Evolutionary conservation across 2,797 vertebrate genomes (phyloP), one percentile per base, ranked within the genome.

Genomic region (Florisuga fusca): DNA sequence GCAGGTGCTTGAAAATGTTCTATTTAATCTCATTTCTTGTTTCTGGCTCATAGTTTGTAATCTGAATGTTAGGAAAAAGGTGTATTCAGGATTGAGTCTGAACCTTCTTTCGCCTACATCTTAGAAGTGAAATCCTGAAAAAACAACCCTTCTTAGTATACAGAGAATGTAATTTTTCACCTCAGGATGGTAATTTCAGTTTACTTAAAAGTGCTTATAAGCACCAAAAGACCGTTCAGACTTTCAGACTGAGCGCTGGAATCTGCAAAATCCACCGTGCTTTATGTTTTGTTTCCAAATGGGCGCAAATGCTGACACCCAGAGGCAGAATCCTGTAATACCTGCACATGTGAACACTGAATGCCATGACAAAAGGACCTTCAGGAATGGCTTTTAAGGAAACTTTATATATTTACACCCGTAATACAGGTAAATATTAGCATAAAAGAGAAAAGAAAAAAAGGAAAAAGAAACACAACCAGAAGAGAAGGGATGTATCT

Each of bases 231-330:
- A 58, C 22, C 54, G 3, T 45, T 55, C 46, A 89, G 29, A 38
- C 1, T 46, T 54, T 90, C 54, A 41, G 43, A 79, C 61, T 11
- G 25, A 81, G 25, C 78, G 19, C 18, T 67, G 20, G 9, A 78
- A 36, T 36, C 29, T 72, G 21, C 41, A 46, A 81, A 76, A 68
- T 51, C n/a, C 9, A 3, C 23, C 53, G 79, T 46, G 12, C 3
- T 67, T 84, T 12, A 7, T 8, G 9, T 36, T 51, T 55, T 54
- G 3, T 57, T 71, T 89, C 55, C 22, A 94, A 78, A 80, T 20
- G 41, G 86, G 16, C 45, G 53, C 36, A 92, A 84, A 94, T 51
- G 78, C 89, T 97, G 97, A 95, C 97, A 94, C 54, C 96, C 88
- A 95, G 89, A 87, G 96, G 96, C 67, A 62, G 41, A 31, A 89